phyloP scores from a whole-genome alignment of 2,797 vertebrate genomes.

The Chlorospingus flavigularis region DNA sequence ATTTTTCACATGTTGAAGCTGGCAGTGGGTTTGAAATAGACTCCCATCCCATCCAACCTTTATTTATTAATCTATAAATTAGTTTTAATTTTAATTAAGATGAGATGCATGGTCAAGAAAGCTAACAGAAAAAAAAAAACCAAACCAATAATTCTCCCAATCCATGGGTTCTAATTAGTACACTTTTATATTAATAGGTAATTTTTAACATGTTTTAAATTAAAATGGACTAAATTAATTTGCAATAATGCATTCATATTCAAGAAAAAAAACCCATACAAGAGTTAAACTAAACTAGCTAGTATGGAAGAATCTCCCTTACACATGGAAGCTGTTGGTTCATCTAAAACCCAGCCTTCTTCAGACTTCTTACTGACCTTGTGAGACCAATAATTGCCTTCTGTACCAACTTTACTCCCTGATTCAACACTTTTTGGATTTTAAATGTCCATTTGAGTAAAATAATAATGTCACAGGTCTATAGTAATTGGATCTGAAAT shows the following conservation, averaged over 20 bases:
- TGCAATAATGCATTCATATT: background rate
- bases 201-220: background rate
- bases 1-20: background rate
- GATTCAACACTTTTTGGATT: background rate
- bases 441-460: background rate
- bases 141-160: background rate
- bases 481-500: background rate
- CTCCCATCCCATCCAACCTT: background rate
- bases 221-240: background rate
- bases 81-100: background rate
- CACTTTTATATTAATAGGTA: background rate
- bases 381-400: background rate
- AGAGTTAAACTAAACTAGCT: background rate
- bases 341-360: background rate
- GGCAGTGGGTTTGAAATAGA: background rate
- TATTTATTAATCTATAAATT: background rate
- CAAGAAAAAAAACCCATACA: background rate
- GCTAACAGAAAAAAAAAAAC: fast-evolving
- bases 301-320: background rate
- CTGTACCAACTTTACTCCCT: background rate
- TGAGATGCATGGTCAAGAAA: background rate
- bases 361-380: background rate
- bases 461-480: background rate
- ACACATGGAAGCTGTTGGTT: background rate
- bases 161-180: background rate